Conservation (phyloP, 2,888 invertebrate genomes). For the Drosophila bunnanda region DNA sequence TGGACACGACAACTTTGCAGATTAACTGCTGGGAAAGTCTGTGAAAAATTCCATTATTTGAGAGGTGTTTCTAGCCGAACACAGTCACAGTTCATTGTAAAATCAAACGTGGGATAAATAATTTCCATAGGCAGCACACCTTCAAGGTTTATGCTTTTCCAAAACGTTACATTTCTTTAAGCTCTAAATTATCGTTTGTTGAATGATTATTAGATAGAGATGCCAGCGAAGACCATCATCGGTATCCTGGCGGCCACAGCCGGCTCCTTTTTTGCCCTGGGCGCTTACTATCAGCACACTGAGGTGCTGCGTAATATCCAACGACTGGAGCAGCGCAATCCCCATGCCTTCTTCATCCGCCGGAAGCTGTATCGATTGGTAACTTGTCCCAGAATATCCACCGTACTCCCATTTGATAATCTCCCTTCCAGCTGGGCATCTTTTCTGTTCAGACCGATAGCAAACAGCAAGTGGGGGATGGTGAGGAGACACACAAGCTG, state of each 20-base stretch:
- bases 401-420: background rate
- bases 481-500: slow-evolving; percentile 50
- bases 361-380: slow-evolving; percentile 66
- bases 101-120: slow-evolving; percentile 7
- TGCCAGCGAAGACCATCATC: slow-evolving; percentile 50
- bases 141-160: background rate
- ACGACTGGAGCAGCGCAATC: slow-evolving; percentile 61
- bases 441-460: slow-evolving; percentile 32
- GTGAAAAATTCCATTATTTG: background rate
- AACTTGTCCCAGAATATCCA: background rate
- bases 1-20: slow-evolving; percentile 60
- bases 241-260: slow-evolving; percentile 71
- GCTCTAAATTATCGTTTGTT: slow-evolving; percentile 28
- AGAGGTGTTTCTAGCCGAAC: background rate
- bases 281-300: slow-evolving; percentile 72
- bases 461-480: slow-evolving; percentile 8
- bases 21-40: slow-evolving; percentile 24
- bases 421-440: slow-evolving; percentile 50
- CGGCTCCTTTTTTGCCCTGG: slow-evolving; percentile 69
- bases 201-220: slow-evolving; percentile 29
- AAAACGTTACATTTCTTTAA: background rate
- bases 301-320: slow-evolving; percentile 64
- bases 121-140: background rate
- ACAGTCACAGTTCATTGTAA: slow-evolving; percentile 9
- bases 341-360: slow-evolving; percentile 70